Evolutionary conservation across 2,888 invertebrate species (phyloP), one percentile per base, ranked within the genome.

Genomic region (Eupeodes latifasciatus): DNA sequence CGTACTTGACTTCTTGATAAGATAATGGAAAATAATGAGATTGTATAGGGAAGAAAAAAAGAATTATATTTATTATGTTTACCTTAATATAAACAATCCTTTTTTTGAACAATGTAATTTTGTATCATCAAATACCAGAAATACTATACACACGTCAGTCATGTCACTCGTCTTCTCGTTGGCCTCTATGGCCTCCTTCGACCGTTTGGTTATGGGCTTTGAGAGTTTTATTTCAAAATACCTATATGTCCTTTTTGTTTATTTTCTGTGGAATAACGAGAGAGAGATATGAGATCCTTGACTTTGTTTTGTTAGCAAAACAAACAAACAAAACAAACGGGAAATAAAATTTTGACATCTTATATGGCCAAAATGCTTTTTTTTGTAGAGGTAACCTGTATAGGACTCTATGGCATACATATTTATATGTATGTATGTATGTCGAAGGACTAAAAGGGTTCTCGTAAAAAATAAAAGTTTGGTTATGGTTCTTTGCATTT

Each of bases 11-110:
- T 72, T 27, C 77, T 81, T 81, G 67, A 78, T 62, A 67, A 74
- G 74, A 69, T 85, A 85, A 85, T 76, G 76, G 64, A 76, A 81
- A 74, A 55, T 66, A 71, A 78, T 78, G 77, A 81, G 53, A 67
- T 27, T 7, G 77, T 7, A 9, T 7, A 9, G 40, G 40, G 40
- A 47, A 62, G 44, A 61, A 40, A 61, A 40, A 80, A 72, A 36
- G 16, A 16, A 55, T 69, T 79, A 75, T 76, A 76, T 69, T 69
- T 69, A 59, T 67, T 69, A 14, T 62, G 11, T 67, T 53, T 59
- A 36, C 51, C 5, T 44, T 11, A 71, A 19, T 59, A 51, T 55
- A 71, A 71, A 47, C 51, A 69, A 61, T 59, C 6, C 27, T 75
- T 49, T 67, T 27, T 40, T 53, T 47, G 44, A 61, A 81, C 66